Conservation (phyloP, 1,140 invertebrate species). For the Ruditapes philippinarum region DNA sequence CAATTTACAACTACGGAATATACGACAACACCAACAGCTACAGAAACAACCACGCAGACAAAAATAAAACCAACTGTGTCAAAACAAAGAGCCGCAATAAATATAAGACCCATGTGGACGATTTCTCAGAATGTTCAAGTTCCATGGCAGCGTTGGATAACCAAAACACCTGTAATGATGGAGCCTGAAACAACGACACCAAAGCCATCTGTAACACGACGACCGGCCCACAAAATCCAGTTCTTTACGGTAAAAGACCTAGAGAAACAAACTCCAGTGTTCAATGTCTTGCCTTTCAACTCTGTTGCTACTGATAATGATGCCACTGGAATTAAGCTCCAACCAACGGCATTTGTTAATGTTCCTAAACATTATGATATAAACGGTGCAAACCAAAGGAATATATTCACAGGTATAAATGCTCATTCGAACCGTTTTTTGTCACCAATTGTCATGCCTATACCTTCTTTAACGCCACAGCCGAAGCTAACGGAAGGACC, state of each 20-base stretch:
- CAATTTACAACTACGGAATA: neutral
- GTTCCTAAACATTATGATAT: neutral
- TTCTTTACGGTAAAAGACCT: neutral
- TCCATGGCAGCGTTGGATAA: neutral
- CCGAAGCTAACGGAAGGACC: neutral
- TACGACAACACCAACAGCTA: neutral
- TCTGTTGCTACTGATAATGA: neutral
- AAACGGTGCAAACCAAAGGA: neutral
- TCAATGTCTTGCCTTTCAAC: neutral
- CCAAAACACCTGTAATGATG: neutral
- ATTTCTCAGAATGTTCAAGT: neutral
- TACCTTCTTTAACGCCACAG: neutral
- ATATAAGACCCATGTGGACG: neutral
- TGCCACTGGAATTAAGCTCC: neutral
- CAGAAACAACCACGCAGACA: neutral
- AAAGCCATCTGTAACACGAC: neutral
- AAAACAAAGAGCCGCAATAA: neutral
- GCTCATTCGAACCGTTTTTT: neutral
- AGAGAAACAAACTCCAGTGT: neutral
- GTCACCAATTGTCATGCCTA: neutral
- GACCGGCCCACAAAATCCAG: neutral
- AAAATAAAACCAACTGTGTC: neutral
- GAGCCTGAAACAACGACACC: conserved; percentile 7
- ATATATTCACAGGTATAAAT: neutral
- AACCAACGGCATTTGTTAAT: neutral